Conservation (phyloP, 2,797 vertebrate genomes). For the Spondyliosoma cantharus region DNA sequence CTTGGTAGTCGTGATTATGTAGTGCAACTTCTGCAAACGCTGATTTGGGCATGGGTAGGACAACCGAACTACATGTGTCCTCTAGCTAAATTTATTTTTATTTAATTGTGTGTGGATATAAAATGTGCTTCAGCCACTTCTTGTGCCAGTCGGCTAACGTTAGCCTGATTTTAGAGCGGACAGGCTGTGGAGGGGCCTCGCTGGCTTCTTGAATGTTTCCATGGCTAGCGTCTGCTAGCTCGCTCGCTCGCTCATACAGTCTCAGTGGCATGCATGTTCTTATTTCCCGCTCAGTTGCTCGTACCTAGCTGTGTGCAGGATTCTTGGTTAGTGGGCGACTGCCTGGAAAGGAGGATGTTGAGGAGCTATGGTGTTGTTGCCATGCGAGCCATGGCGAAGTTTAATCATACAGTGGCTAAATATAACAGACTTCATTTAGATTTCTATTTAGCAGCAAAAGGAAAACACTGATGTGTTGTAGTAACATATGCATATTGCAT, state of each 20-base stretch:
- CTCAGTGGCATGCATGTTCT: constrained; percentile 66
- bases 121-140: background rate
- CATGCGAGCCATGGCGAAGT: background rate
- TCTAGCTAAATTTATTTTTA: background rate
- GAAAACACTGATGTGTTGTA: background rate
- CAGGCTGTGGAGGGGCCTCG: constrained; percentile 48
- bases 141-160: background rate
- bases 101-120: too few species aligned
- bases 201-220: constrained; percentile 27
- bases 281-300: constrained; percentile 83
- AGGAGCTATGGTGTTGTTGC: background rate
- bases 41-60: fast-evolving
- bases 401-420: background rate
- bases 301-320: constrained; percentile 54
- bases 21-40: background rate
- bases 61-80: background rate
- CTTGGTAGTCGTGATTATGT: background rate
- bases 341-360: constrained; percentile 23
- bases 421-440: background rate
- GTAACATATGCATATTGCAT: background rate
- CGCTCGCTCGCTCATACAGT: constrained; percentile 42
- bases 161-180: background rate
- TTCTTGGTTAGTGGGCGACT: constrained; percentile 37
- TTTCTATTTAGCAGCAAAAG: background rate
- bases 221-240: constrained; percentile 59